Conservation (phyloP, 2,797 vertebrate species). For the Triplophysa yarkandensis region DNA sequence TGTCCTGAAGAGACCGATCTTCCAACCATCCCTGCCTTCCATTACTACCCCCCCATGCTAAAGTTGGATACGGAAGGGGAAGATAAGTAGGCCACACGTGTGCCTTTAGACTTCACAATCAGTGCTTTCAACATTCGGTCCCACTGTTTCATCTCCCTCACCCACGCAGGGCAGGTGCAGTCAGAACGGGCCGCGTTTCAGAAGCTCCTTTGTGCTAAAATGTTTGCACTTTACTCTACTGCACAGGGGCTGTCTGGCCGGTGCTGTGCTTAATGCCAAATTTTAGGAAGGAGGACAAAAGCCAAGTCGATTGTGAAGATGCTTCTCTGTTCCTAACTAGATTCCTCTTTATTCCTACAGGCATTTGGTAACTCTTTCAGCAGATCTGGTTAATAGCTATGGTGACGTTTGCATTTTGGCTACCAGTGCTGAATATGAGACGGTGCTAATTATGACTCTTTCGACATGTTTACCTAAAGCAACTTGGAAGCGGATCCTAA, state of each 20-base stretch:
- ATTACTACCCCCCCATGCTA: slow-evolving; percentile 12
- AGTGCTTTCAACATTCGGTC: slow-evolving; percentile 59
- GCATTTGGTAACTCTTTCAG: slow-evolving; percentile 46
- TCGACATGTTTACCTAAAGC: slow-evolving; percentile 29
- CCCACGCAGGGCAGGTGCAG: slow-evolving; percentile 58
- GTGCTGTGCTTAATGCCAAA: slow-evolving; percentile 46
- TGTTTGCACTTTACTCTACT: slow-evolving; percentile 64
- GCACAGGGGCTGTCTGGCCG: slow-evolving; percentile 37
- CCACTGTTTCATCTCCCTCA: slow-evolving; percentile 56
- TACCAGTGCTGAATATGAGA: slow-evolving; percentile 31
- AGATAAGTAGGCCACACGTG: slow-evolving; percentile 46
- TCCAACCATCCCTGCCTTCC: slow-evolving; percentile 23
- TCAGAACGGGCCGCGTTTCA: slow-evolving; percentile 64
- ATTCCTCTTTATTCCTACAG: slow-evolving; percentile 38
- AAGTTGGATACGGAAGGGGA: slow-evolving; percentile 19
- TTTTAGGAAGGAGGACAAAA: slow-evolving; percentile 51
- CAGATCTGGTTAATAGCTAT: slow-evolving; percentile 39
- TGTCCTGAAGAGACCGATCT: background rate
- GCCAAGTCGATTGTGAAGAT: slow-evolving; percentile 53
- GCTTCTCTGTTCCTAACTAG: slow-evolving; percentile 43
- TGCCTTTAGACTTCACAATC: slow-evolving; percentile 53
- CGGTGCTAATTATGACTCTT: slow-evolving; percentile 47
- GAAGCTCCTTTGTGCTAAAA: slow-evolving; percentile 56
- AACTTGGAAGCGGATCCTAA: slow-evolving; percentile 34
- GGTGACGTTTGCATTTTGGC: slow-evolving; percentile 49